Base-by-base conservation (phyloP, 1,140 invertebrate genomes). In the Drosophila nigrodunni region DNA sequence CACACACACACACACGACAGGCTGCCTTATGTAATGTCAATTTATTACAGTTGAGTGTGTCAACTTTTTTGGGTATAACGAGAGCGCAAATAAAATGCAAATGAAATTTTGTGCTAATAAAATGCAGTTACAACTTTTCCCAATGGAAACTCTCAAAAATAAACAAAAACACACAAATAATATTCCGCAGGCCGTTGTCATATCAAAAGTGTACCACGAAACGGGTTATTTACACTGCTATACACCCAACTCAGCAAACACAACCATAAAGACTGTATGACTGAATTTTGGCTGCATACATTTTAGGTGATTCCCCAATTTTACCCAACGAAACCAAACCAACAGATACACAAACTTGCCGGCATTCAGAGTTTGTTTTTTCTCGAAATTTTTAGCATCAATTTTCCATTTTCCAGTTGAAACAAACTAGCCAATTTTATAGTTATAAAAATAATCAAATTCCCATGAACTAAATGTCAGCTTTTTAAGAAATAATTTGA, bases 21-120 rank as follows among this genome's bases (percentile, higher is more conserved):
- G 49, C 13, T 18, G 39, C 55, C 41, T 46, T 44, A 55, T 77
- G 74, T 74, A 77, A 73, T 77, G 82, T 66, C 77, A 80, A 83
- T 88, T 88, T 88, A 72, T 78, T 77, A 54, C 54, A 77, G 54
- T 66, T 70, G 54, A 60, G 50, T 74, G 49, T 66, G 58, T 59
- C 61, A 75, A 57, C 30, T 46, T 72, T 76, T 72, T 66, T 41
- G 58, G 50, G 25, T 30, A 30, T 60, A 74, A 58, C 67, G 64
- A 85, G 59, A 74, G 62, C 68, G 71, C 81, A 90, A 90, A 81
- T 78, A 89, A 85, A 81, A 90, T 89, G 85, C 85, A 89, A 89
- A 89, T 89, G 69, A 81, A 85, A 81, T 89, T 89, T 78, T 30
- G 65, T 68, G 85, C 85, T 88, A 88, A 88, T 88, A 88, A 88